Evolutionary conservation across 2,888 invertebrate genomes (phyloP), one percentile per base, ranked within the genome.

Genomic region (Pachycephus smyrnensis): DNA sequence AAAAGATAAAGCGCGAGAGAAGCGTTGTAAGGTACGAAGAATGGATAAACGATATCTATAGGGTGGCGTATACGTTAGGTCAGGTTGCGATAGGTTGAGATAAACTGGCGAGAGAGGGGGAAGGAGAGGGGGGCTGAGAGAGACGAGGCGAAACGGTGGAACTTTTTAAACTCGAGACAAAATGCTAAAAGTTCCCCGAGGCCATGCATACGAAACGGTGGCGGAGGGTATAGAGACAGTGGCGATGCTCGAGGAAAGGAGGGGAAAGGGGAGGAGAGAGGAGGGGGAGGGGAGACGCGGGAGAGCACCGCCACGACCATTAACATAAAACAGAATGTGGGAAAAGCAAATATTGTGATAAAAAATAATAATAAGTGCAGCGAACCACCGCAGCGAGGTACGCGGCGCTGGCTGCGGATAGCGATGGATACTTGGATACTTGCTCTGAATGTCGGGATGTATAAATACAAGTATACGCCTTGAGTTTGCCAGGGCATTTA

Each of bases 161-260:
- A 74, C 12, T 88, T 89, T 88, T 89, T 88, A 88, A 89, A 88
- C 88, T 88, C 86, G 89, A 88, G 88, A 89, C 87, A 88, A 89
- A 90, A 90, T 89, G 87, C 85, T 89, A 88, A 89, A 89, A 89
- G 88, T 89, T 88, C 87, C 87, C 88, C 85, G 86, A 86, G 88
- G 87, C 89, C 86, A 88, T 86, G 87, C 86, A 88, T 86, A 86
- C 86, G 87, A 86, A 84, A 87, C 83, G 83, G 83, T 83, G 80
- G 82, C 82, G 81, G 80, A 82, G 82, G 83, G 82, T 84, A 78
- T 83, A 81, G 83, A 81, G 23, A 69, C 68, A 11, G 76, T 0
- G 40, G 40, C 12, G 40, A 1, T 40, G 40, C 40, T 40, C 15
- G 40, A 40, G 40, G 73, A 71, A 76, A 75, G n/a, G 40, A 31